phyloP scores from a whole-genome alignment of 2,888 invertebrate species.

The Merodon equestris region DNA sequence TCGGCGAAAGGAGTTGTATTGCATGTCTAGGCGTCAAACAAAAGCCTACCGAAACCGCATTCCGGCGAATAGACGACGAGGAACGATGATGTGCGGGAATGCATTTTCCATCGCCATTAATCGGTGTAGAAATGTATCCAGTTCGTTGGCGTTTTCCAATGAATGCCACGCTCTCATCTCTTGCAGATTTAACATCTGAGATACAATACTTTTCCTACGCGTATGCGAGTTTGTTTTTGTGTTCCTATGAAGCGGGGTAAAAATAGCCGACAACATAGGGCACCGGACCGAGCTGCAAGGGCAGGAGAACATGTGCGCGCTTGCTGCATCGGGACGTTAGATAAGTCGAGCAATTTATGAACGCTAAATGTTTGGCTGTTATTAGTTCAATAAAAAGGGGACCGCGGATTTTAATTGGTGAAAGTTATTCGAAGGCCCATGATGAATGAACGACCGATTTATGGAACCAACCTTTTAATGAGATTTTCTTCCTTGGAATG shows the following conservation, averaged over 20 bases:
- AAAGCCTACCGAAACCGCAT: not conserved
- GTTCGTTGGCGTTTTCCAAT: constrained; percentile 8
- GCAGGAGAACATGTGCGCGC: no score
- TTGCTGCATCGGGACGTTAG: not conserved
- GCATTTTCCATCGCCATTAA: no score
- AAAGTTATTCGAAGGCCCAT: no score
- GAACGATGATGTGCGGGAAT: no score
- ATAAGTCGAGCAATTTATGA: constrained; percentile 45
- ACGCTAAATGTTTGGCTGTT: constrained; percentile 39
- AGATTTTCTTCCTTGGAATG: not conserved
- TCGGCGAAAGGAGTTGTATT: no score
- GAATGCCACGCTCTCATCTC: not conserved
- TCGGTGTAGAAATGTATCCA: not conserved
- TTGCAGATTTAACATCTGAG: constrained; percentile 22
- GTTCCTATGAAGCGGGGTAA: constrained; percentile 13
- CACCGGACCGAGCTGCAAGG: no score
- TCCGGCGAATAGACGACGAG: not conserved
- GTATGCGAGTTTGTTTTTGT: no score
- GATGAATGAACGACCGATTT: constrained; percentile 10
- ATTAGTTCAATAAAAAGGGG: constrained; percentile 36
- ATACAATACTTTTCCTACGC: not conserved
- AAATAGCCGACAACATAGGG: constrained; percentile 35
- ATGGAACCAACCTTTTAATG: not conserved
- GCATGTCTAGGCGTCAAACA: not conserved
- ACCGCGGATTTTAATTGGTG: constrained; percentile 9